These are phyloP conservation scores for Microcebus ravelobensis DNA, from an alignment of 2,113 vertebrate genomes.

Conservation along the genomic window DNA sequence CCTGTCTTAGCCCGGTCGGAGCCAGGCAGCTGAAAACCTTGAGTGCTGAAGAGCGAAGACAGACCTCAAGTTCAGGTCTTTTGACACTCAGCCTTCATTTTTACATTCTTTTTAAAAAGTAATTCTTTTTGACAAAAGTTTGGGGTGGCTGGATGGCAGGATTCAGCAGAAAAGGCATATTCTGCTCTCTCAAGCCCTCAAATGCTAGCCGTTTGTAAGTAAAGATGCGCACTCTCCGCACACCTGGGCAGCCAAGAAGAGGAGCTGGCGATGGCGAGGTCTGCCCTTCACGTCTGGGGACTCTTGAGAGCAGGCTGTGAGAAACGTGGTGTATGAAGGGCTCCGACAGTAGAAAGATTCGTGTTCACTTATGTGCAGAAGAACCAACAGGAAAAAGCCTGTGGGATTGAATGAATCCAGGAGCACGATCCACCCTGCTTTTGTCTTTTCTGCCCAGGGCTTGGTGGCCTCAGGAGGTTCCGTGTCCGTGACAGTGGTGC, in stretches of 20 bases:
- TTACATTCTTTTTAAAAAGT: background rate
- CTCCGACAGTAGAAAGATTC: background rate
- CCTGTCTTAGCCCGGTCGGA: background rate
- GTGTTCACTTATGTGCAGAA: background rate
- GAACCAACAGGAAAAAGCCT: background rate
- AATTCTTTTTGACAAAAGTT: background rate
- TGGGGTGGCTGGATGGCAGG: background rate
- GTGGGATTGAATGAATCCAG: background rate
- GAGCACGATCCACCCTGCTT: accelerated
- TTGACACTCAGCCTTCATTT: background rate
- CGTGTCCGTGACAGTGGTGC: background rate
- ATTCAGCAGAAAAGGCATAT: background rate
- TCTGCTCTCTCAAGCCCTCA: background rate
- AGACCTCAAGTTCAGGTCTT: background rate
- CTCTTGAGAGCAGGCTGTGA: background rate
- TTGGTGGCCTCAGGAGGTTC: background rate
- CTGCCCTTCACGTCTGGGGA: background rate
- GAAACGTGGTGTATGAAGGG: accelerated
- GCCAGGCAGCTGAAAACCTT: background rate
- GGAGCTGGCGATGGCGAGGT: background rate
- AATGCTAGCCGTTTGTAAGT: background rate
- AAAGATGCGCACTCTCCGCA: background rate
- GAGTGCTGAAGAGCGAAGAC: background rate
- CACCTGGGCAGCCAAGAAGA: background rate
- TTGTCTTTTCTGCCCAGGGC: background rate